Percentiles rank a stretch among this genome's conserved stretches.
These are phyloP conservation scores for Heterochromis multidens DNA, from an alignment of 2,113 vertebrate genomes.

Conservation along the genomic window DNA sequence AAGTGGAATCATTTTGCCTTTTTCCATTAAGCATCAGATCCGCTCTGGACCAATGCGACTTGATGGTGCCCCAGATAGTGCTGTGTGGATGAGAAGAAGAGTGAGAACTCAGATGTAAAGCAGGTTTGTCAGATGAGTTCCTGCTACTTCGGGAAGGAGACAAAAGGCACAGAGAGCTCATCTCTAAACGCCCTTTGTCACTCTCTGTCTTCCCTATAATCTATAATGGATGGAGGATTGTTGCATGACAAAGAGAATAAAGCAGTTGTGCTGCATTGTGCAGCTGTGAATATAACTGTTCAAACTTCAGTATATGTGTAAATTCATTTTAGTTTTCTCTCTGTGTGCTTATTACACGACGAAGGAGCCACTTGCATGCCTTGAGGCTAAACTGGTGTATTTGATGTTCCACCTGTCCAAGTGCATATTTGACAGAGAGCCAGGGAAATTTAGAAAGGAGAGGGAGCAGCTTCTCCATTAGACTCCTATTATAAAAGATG, in stretches of 20 bases:
- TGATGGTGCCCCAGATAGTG: conserved; percentile 49
- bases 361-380: background rate
- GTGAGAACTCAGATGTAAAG: conserved; percentile 19
- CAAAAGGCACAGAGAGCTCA: conserved; percentile 47
- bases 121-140: conserved; percentile 51
- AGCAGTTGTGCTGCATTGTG: background rate
- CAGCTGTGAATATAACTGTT: background rate
- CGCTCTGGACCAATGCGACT: conserved; percentile 29
- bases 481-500: conserved; percentile 52
- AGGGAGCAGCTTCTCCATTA: conserved; percentile 53
- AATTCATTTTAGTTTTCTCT: background rate
- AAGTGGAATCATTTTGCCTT: conserved; percentile 44
- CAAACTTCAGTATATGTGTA: background rate
- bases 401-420: conserved; percentile 16
- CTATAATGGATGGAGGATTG: conserved; percentile 70
- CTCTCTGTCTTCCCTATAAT: conserved; percentile 56
- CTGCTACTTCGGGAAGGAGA: conserved; percentile 41
- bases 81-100: conserved; percentile 4
- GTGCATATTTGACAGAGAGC: background rate
- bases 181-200: conserved; percentile 31
- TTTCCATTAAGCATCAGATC: conserved; percentile 37
- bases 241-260: conserved; percentile 61
- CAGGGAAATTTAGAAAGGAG: background rate
- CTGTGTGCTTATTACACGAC: background rate
- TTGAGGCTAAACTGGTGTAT: background rate